Evolutionary conservation across 2,113 vertebrate genomes (phyloP).

Genomic region (Barnardius zonarius): DNA sequence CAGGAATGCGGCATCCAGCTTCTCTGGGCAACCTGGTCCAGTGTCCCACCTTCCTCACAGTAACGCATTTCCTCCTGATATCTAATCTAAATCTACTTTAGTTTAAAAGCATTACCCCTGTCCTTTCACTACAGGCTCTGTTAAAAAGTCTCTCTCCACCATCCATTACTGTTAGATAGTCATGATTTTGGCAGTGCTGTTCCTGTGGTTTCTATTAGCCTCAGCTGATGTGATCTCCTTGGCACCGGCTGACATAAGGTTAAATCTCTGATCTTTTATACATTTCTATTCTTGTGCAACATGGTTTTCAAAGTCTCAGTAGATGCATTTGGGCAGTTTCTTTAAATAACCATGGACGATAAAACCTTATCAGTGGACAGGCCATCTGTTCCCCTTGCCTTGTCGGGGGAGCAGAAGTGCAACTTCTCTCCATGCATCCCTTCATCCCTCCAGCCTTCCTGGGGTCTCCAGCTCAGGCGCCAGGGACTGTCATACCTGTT

Average conservation of each 20-base stretch:
- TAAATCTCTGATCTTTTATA: neutral
- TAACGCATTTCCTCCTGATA: neutral
- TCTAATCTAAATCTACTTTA: neutral
- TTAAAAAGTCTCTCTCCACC: neutral
- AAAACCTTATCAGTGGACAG: neutral
- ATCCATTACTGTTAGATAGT: neutral
- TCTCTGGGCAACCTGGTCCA: neutral
- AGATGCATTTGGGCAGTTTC: neutral
- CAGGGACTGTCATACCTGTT: rapidly evolving
- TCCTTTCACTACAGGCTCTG: neutral
- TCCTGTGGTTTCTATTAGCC: neutral
- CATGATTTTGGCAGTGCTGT: neutral
- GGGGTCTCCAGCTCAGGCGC: neutral
- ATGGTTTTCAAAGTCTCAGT: neutral
- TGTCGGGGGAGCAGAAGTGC: neutral
- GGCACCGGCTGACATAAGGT: neutral
- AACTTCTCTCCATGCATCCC: neutral
- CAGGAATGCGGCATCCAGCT: neutral
- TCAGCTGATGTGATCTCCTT: neutral
- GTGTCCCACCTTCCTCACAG: neutral
- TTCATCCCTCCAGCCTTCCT: neutral
- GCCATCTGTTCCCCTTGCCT: neutral
- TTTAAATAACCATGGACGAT: constrained; percentile 24
- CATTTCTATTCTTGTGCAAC: neutral
- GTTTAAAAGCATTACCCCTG: neutral